Evolutionary conservation across 2,113 vertebrate genomes (phyloP).

Genomic region (Myrmecobius fasciatus): DNA sequence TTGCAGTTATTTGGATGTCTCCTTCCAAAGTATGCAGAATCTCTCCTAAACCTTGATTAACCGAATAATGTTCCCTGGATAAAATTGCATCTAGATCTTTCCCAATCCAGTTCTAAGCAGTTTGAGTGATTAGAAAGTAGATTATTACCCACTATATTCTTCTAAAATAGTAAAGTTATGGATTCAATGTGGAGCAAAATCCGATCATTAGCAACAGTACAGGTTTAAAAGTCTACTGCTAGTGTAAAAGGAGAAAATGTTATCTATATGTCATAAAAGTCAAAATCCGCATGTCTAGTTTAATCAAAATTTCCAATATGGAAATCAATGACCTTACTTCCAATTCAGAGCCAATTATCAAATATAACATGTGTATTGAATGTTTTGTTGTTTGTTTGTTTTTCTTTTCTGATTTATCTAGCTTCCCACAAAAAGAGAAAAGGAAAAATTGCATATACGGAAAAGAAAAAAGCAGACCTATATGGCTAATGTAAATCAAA

Average conservation of each 20-base stretch:
- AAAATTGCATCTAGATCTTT: background rate
- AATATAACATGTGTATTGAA: background rate
- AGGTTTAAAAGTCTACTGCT: constrained; percentile 1
- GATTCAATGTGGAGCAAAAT: background rate
- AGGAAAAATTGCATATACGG: background rate
- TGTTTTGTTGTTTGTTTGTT: background rate
- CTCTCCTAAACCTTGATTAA: constrained; percentile 31
- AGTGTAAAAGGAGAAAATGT: background rate
- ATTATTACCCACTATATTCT: background rate
- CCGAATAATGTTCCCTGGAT: background rate
- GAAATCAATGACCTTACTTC: background rate
- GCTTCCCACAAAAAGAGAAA: background rate
- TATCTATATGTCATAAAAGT: background rate
- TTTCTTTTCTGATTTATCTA: background rate
- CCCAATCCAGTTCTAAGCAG: background rate
- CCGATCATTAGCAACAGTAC: background rate
- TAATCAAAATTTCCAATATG: background rate
- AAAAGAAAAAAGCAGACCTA: background rate
- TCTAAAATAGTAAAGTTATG: background rate
- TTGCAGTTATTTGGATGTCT: background rate
- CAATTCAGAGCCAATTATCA: background rate
- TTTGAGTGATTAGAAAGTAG: background rate
- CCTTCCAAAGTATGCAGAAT: constrained; percentile 6
- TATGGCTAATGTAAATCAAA: background rate
- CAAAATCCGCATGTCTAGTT: background rate